These are phyloP conservation scores for Prionailurus viverrinus DNA, from an alignment of 2,113 vertebrate species.

Conservation along the genomic window DNA sequence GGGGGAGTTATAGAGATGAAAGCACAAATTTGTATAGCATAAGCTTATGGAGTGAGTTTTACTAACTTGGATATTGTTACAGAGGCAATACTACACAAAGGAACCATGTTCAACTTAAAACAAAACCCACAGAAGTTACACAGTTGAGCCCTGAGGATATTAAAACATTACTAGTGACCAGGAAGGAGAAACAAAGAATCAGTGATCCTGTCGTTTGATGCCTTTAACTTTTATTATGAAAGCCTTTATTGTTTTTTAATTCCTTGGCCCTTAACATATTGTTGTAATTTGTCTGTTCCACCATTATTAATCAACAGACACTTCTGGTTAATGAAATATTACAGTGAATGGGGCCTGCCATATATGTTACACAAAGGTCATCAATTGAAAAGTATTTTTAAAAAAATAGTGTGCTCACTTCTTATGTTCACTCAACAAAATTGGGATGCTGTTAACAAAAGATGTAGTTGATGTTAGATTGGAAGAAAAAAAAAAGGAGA, in stretches of 20 bases:
- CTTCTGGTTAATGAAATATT: slow-evolving; percentile 55
- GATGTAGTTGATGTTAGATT: background rate
- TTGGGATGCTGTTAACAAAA: slow-evolving; percentile 14
- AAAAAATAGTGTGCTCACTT: background rate
- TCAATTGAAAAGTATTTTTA: slow-evolving; percentile 7
- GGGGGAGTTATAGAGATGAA: slow-evolving; percentile 71
- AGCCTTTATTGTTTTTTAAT: slow-evolving; percentile 33
- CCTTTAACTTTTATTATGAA: slow-evolving; percentile 68
- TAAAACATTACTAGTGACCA: slow-evolving; percentile 59
- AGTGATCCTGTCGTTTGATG: slow-evolving; percentile 25
- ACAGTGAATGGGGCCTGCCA: background rate
- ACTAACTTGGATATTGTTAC: slow-evolving; percentile 54
- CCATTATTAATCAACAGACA: slow-evolving; percentile 53
- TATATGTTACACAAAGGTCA: background rate
- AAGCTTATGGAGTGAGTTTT: slow-evolving; percentile 60
- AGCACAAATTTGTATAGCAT: slow-evolving; percentile 72
- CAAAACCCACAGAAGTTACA: slow-evolving; percentile 44
- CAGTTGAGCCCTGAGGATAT: slow-evolving; percentile 33
- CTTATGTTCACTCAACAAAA: slow-evolving; percentile 38
- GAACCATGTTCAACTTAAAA: slow-evolving; percentile 53
- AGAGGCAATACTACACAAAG: slow-evolving; percentile 47
- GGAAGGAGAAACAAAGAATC: slow-evolving; percentile 57
- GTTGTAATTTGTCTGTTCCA: slow-evolving; percentile 48
- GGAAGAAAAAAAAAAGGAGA: background rate
- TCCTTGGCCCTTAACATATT: background rate